Evolutionary conservation across 1,140 invertebrate species (phyloP), one percentile per base, ranked within the genome.

Genomic region (Gonioctena quinquepunctata): DNA sequence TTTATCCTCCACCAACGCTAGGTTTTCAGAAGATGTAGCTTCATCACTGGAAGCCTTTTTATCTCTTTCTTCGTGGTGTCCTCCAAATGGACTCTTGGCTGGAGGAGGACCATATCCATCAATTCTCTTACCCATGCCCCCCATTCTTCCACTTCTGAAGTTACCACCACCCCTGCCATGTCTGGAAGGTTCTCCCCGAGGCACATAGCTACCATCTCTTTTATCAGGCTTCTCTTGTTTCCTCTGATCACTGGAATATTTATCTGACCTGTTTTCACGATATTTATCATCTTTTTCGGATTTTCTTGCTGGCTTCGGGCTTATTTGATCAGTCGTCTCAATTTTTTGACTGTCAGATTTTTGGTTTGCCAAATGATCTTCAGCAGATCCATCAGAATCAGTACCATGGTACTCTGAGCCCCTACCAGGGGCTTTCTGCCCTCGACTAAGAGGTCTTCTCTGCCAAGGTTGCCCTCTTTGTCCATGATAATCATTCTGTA

Each of bases 171-270:
- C 91, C 50, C 92, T 85, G 23, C 92, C 93, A 26, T 91, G 88
- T 63, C 92, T 84, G 2, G 93, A 94, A 0, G 93, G 93, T 80
- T 95, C 93, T 2, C 93, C 93, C 13, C 92, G 87, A 0, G 93
- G 93, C 8, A 92, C 90, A 84, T 94, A 94, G 60, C 60, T 54
- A 68, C 27, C 52, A 3, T 71, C 73, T 66, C 54, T 74, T 49
- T 88, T 89, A 72, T 88, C 87, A 2, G 85, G 82, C 69, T 79
- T 85, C 1, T 83, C 81, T 42, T 69, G 83, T 76, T 85, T 86
- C 3, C 84, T 82, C 22, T 85, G 84, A 11, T 79, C 75, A 50
- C 68, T 77, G 19, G 71, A 73, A 42, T 33, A 22, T 75, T 80
- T 71, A 66, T 79, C 66, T 63, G 69, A 68, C 72, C 79, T 77